phyloP scores from a whole-genome alignment of 2,888 invertebrate genomes.

The Conus canariensis region DNA sequence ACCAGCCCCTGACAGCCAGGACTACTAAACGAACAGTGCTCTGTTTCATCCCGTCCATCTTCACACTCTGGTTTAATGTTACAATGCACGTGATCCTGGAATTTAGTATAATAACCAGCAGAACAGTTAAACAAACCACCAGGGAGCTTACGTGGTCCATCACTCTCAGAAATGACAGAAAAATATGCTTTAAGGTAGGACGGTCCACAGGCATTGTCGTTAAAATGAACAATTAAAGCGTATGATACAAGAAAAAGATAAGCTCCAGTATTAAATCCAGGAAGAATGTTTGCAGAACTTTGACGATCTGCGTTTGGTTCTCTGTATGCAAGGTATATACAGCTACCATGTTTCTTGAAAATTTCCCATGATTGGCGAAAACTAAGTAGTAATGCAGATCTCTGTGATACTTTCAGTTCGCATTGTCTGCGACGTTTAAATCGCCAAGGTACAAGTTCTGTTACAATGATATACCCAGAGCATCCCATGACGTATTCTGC shows the following conservation, averaged over 20 bases:
- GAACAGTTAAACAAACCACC: constrained; percentile 29
- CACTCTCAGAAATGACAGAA: neutral
- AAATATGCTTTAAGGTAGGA: neutral
- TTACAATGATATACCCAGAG: neutral
- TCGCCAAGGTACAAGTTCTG: neutral
- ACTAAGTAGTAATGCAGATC: neutral
- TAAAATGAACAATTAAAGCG: neutral
- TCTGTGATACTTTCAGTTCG: neutral
- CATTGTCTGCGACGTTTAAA: neutral
- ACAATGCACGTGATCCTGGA: constrained; percentile 20
- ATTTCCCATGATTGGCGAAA: neutral
- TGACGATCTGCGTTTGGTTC: neutral
- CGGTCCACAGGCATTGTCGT: too few relatives aligned
- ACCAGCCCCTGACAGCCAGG: neutral
- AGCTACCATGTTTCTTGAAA: neutral
- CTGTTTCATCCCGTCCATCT: constrained; percentile 26
- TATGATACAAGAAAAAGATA: neutral
- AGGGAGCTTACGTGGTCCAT: neutral
- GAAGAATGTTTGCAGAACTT: neutral
- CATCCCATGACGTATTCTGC: too few relatives aligned
- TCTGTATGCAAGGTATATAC: too few relatives aligned
- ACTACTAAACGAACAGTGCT: constrained; percentile 12
- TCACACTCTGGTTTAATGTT: constrained; percentile 25
- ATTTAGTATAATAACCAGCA: neutral
- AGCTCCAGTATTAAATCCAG: neutral